Conservation (phyloP, 2,113 vertebrate genomes). For the Ciconia boyciana region DNA sequence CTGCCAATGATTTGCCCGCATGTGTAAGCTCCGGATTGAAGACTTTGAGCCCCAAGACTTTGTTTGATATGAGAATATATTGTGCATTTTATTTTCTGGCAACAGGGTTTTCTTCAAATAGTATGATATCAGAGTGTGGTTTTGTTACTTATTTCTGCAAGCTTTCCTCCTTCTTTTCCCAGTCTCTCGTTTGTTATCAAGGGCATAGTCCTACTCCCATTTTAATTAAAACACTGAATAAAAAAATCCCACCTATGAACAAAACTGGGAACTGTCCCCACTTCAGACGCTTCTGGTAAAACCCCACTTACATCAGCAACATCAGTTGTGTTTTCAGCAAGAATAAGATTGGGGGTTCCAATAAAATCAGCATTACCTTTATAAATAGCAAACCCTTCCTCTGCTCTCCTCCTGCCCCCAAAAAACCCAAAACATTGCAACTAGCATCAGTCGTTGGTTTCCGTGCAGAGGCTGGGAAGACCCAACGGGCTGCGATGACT, state of each 20-base stretch:
- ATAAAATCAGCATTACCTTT: not conserved
- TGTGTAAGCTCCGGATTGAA: not conserved
- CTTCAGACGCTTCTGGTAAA: not conserved
- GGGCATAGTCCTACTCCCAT: not conserved
- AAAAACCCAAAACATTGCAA: not conserved
- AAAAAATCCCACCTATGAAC: not conserved
- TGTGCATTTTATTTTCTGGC: not conserved
- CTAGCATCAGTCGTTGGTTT: not conserved
- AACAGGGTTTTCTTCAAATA: not conserved
- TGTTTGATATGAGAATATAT: not conserved
- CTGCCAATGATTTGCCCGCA: rapidly evolving
- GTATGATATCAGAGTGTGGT: not conserved
- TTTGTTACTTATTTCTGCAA: not conserved
- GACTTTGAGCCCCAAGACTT: not conserved
- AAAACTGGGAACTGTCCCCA: not conserved
- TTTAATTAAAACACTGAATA: not conserved
- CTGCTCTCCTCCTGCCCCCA: not conserved
- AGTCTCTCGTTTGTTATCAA: not conserved
- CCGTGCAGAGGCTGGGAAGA: not conserved
- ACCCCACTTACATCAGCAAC: not conserved
- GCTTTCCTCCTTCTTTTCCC: not conserved
- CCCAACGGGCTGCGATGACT: not conserved
- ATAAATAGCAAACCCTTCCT: not conserved
- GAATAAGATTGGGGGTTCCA: not conserved
- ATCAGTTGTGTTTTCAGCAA: not conserved